phyloP scores from a whole-genome alignment of 2,797 vertebrate species.

The Danio aesculapii region DNA sequence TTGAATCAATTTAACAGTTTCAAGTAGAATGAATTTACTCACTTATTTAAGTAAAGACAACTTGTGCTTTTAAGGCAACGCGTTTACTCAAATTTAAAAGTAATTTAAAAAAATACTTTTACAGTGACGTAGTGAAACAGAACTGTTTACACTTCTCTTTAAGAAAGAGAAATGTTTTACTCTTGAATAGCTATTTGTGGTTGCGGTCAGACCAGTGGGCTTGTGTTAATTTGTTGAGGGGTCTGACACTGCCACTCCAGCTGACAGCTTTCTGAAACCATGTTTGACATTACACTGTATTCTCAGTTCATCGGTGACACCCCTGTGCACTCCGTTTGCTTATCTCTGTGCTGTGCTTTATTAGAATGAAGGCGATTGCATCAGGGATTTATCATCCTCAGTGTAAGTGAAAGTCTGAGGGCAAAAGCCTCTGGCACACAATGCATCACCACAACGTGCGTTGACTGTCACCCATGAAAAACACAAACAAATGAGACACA shows the following conservation, averaged over 20 bases:
- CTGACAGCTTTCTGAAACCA: neutral
- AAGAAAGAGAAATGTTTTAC: neutral
- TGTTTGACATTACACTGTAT: neutral
- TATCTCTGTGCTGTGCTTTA: constrained; percentile 19
- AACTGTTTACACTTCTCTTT: neutral
- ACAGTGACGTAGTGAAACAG: neutral
- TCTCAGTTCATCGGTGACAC: constrained; percentile 8
- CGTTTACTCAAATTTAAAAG: too few species aligned
- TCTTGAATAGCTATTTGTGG: neutral
- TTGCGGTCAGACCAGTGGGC: neutral
- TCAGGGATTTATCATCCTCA: constrained; percentile 43
- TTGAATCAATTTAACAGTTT: too few species aligned
- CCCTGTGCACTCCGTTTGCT: neutral
- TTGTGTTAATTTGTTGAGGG: neutral
- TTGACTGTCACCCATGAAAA: constrained; percentile 1
- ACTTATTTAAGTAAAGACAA: too few species aligned
- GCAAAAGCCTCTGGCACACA: constrained; percentile 31
- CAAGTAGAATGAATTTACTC: too few species aligned
- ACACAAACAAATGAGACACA: neutral
- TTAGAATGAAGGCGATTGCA: constrained; percentile 26
- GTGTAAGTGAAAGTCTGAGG: constrained; percentile 11
- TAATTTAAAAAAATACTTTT: too few species aligned
- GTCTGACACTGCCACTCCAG: neutral
- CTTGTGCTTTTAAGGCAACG: too few species aligned
- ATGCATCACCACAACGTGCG: constrained; percentile 10